Evolutionary conservation across 2,888 invertebrate species (phyloP).

Genomic region (Agriopis leucophaearia): DNA sequence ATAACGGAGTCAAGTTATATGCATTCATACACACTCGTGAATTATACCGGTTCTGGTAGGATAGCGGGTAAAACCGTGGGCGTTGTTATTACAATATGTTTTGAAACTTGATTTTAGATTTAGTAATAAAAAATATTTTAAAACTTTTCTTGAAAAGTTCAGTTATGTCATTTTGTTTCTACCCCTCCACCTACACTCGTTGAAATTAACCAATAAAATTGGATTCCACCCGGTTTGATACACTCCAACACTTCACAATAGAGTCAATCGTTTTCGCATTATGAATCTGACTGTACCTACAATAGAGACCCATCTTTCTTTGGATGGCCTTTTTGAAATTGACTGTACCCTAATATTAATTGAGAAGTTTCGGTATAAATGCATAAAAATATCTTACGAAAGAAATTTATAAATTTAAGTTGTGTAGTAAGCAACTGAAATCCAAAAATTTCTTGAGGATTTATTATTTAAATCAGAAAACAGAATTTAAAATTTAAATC

Average conservation of each 20-base stretch:
- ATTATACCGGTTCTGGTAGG: too few relatives aligned
- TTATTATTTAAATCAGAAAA: too few relatives aligned
- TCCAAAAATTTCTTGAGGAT: too few relatives aligned
- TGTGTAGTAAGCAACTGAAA: too few relatives aligned
- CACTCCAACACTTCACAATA: slow-evolving; percentile 52
- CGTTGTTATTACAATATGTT: too few relatives aligned
- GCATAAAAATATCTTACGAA: too few relatives aligned
- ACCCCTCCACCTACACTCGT: slow-evolving; percentile 60
- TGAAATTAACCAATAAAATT: slow-evolving; percentile 74
- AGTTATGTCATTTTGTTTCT: slow-evolving; percentile 41
- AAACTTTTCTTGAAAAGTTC: slow-evolving; percentile 1
- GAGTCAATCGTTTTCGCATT: slow-evolving; percentile 76
- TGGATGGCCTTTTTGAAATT: slow-evolving; percentile 5
- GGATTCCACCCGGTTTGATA: slow-evolving; percentile 65
- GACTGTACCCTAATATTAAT: not conserved
- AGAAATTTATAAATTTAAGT: too few relatives aligned
- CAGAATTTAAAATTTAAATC: too few relatives aligned
- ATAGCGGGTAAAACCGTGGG: too few relatives aligned
- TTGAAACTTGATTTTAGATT: too few relatives aligned
- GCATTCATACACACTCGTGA: too few relatives aligned
- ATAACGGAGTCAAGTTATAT: too few relatives aligned
- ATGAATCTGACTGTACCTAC: slow-evolving; percentile 57
- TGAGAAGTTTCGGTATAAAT: not conserved
- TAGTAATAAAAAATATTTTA: not conserved
- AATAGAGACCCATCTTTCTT: slow-evolving; percentile 25